Evolutionary conservation across 1,140 invertebrate genomes (phyloP), one percentile per base, ranked within the genome.

Genomic region (Ctenoplectra terminalis): DNA sequence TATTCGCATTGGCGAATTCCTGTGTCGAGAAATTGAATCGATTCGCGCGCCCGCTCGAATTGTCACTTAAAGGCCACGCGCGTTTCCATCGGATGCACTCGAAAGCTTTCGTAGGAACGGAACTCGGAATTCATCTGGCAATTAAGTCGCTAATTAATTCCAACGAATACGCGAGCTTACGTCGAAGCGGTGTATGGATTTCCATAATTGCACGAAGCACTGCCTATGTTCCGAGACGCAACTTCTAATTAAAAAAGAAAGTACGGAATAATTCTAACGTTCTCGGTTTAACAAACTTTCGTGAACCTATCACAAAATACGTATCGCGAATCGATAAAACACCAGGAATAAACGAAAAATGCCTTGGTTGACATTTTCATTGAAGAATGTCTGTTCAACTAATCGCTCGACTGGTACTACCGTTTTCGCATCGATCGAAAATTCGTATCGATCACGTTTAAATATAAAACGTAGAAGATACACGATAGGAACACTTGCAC

Each of bases 221-320:
- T 40, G 76, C 61, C 40, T 26, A 54, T 40, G 66, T 61, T 50
- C 67, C 52, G 76, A 79, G 67, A 72, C 29, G 76, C 76, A 40
- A 37, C 69, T 79, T 72, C 69, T 63, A 72, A 79, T 79, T 79
- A 79, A 37, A 43, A 52, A 73, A 72, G 77, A 79, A 79, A 79
- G 69, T 63, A 23, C 69, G 26, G 34, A 63, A 72, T 63, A 63
- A 63, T 79, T 37, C 56, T 15, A 26, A 23, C 31, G n/a, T 1
- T 15, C 31, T 15, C 1, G 54, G 26, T 76, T 66, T 67, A 48
- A 54, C 34, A 66, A 76, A 74, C 56, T 61, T 74, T 34, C 6
- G 1, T 5, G 13, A 31, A 48, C 0, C 4, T 29, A 23, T n/a
- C 15, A 11, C 3, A 4, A 6, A 7, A 20, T 8, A 9, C 8